Percentiles rank a stretch among this genome's conserved stretches.
phyloP scores from a whole-genome alignment of 2,113 vertebrate species.

The Zosterops borbonicus region DNA sequence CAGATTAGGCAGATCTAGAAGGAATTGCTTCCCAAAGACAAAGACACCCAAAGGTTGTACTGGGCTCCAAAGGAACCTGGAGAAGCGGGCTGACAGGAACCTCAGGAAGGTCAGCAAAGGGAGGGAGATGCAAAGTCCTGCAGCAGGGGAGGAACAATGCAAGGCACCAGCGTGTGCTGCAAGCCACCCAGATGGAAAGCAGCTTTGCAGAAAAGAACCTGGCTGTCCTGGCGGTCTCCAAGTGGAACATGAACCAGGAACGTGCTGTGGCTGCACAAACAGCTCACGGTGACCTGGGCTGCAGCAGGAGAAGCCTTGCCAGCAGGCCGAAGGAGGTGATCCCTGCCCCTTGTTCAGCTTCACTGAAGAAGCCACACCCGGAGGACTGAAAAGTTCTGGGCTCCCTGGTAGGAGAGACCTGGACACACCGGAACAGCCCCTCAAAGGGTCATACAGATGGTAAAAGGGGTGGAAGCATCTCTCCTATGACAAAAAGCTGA shows the following conservation, averaged over 20 bases:
- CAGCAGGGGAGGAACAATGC: neutral
- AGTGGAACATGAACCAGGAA: neutral
- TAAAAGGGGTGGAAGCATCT: neutral
- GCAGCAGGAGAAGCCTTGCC: neutral
- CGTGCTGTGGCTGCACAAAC: neutral
- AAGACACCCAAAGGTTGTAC: neutral
- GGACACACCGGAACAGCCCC: neutral
- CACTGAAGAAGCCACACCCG: neutral
- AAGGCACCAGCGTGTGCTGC: neutral
- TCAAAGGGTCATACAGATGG: neutral
- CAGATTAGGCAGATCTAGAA: neutral
- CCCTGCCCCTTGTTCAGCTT: neutral
- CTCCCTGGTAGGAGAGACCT: neutral
- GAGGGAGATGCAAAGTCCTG: neutral
- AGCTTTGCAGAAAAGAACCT: neutral
- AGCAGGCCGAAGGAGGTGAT: neutral
- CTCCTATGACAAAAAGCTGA: neutral
- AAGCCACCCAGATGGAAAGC: neutral
- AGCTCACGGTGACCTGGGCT: neutral
- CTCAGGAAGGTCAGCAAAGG: neutral
- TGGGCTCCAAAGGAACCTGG: neutral
- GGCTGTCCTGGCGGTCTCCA: neutral
- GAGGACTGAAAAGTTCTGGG: neutral
- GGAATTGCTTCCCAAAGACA: neutral
- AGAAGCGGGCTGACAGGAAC: neutral